Percentiles rank a stretch among this genome's conserved stretches.
phyloP scores from a whole-genome alignment of 2,113 vertebrate genomes.

The Actinemys pallida region DNA sequence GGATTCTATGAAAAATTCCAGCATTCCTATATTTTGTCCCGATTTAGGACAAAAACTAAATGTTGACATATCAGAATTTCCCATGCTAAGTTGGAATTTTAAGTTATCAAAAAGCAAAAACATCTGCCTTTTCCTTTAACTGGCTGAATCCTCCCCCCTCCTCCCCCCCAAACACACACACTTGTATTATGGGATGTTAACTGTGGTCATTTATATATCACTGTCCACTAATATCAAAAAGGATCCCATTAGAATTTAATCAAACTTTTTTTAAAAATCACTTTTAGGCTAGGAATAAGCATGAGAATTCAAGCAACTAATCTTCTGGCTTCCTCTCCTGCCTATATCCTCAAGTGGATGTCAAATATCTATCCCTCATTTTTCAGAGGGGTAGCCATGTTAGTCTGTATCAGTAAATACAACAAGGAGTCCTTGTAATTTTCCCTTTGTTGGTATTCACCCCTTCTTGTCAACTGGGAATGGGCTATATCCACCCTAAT shows the following conservation, averaged over 20 bases:
- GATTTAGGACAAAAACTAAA: background rate
- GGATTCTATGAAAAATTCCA: background rate
- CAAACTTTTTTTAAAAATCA: background rate
- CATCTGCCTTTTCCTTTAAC: background rate
- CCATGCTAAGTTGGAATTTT: background rate
- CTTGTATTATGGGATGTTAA: background rate
- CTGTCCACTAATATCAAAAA: background rate
- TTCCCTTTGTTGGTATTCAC: no score
- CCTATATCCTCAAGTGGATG: background rate
- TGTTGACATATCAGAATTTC: rapidly evolving
- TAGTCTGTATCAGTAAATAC: no score
- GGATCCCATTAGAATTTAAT: background rate
- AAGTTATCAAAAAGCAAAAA: background rate
- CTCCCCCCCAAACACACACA: background rate
- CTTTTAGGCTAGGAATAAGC: background rate
- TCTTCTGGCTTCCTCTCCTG: background rate
- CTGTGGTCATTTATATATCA: background rate
- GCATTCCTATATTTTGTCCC: background rate
- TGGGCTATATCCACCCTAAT: no score
- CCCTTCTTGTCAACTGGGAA: no score
- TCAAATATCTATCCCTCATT: background rate
- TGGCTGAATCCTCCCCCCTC: background rate
- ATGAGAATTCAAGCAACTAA: background rate
- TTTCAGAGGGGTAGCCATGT: background rate
- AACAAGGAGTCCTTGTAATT: no score